These are phyloP conservation scores for Rhodeus uyekii DNA, from an alignment of 2,797 vertebrate genomes.

Conservation along the genomic window DNA sequence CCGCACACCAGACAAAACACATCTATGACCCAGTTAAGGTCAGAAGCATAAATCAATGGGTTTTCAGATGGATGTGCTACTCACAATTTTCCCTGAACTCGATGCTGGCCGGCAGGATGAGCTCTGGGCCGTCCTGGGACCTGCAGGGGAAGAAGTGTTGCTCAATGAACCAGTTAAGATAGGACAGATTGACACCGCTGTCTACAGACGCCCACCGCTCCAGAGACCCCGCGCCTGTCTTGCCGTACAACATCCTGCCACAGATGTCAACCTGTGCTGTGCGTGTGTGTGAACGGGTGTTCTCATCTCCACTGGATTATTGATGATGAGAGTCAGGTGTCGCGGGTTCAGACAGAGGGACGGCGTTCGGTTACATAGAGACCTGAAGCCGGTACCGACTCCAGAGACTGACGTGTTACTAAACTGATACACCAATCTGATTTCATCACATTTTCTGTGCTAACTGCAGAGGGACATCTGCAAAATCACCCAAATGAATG, in stretches of 20 bases:
- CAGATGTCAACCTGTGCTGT: conserved; percentile 15
- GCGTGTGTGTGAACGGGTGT: conserved; percentile 15
- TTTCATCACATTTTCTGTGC: not conserved
- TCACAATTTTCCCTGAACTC: conserved; percentile 98
- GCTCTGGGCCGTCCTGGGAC: conserved; percentile 86
- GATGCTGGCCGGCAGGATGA: conserved; percentile 90
- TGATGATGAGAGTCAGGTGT: conserved; percentile 59
- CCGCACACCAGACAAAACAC: not conserved
- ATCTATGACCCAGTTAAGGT: conserved; percentile 15
- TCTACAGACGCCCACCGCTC: conserved; percentile 54
- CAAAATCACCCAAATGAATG: not conserved
- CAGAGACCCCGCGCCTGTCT: conserved; percentile 41
- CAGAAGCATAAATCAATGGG: not conserved
- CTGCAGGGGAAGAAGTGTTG: conserved; percentile 71
- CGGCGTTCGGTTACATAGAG: conserved; percentile 39
- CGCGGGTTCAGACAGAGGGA: conserved; percentile 23
- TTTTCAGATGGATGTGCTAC: conserved; percentile 63
- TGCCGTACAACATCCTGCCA: conserved; percentile 19
- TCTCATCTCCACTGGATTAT: conserved; percentile 58
- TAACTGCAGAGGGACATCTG: too few species aligned
- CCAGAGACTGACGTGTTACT: not conserved
- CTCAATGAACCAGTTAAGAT: conserved; percentile 48
- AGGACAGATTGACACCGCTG: conserved; percentile 26
- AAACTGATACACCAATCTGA: not conserved
- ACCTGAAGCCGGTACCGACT: not conserved